Conservation (phyloP, 2,797 vertebrate genomes). For the Gymnothorax reevesii region DNA sequence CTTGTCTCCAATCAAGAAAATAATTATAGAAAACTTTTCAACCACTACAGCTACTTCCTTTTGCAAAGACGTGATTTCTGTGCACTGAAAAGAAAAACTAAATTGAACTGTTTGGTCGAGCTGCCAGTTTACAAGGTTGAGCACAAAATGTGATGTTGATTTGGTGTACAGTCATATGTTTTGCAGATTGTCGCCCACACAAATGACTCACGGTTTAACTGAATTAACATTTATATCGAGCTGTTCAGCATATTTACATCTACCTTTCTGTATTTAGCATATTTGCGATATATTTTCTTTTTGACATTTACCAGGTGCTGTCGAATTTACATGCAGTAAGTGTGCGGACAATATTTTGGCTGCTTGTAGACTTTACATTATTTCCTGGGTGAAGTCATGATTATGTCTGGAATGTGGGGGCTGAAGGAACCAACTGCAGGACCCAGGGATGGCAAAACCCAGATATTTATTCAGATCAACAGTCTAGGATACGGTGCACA, state of each 20-base stretch:
- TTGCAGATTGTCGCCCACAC: background rate
- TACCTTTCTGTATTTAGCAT: background rate
- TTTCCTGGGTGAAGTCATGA: too few species aligned
- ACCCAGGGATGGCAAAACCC: too few species aligned
- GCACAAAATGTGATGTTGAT: background rate
- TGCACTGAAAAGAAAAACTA: background rate
- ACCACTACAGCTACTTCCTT: too few species aligned
- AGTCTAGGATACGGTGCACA: too few species aligned
- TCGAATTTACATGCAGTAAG: background rate
- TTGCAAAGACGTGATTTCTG: background rate
- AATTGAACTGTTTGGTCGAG: background rate
- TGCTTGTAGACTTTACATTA: too few species aligned
- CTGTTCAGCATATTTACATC: background rate
- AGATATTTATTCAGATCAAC: too few species aligned
- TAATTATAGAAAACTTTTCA: background rate
- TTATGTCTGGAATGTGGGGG: too few species aligned
- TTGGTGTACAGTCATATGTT: background rate
- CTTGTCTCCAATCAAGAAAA: background rate
- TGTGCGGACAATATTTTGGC: background rate
- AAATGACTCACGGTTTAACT: background rate
- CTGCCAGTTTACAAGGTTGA: background rate
- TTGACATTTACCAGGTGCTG: background rate
- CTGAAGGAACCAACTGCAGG: too few species aligned
- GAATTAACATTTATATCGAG: background rate
- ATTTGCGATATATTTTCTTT: background rate